Conservation (phyloP, 1,140 invertebrate species). For the Sitobion miscanthi region DNA sequence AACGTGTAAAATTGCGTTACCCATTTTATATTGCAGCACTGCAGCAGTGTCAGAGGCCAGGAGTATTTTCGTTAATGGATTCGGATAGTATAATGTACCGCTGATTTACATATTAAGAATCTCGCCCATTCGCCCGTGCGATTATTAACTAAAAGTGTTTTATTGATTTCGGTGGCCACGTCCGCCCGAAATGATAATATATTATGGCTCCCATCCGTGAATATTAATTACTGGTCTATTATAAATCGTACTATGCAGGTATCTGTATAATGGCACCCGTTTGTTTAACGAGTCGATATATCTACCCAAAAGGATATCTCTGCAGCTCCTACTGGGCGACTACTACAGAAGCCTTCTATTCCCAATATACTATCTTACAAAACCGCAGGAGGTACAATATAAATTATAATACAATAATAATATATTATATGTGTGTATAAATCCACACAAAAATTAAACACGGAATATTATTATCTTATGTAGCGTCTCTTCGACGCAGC, state of each 20-base stretch:
- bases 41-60: neutral
- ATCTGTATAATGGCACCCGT: neutral
- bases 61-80: neutral
- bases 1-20: neutral
- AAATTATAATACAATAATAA: slow-evolving; percentile 9
- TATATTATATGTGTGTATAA: neutral
- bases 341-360: neutral
- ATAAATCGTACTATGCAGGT: neutral
- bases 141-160: slow-evolving; percentile 16
- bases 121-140: neutral
- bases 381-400: neutral
- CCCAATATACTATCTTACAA: neutral
- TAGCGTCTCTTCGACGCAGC: neutral
- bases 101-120: neutral
- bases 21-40: neutral
- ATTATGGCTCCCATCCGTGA: neutral
- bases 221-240: slow-evolving; percentile 18
- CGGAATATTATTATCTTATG: neutral
- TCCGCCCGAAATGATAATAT: neutral
- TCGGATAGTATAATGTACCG: neutral
- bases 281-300: slow-evolving; percentile 10
- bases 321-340: neutral
- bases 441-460: neutral
- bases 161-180: neutral
- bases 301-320: neutral